A percentile compares a stretch with the other conserved stretches of the same genome.
These are phyloP conservation scores for Rhadina sibilatrix DNA, from an alignment of 2,113 vertebrate species.

Conservation along the genomic window DNA sequence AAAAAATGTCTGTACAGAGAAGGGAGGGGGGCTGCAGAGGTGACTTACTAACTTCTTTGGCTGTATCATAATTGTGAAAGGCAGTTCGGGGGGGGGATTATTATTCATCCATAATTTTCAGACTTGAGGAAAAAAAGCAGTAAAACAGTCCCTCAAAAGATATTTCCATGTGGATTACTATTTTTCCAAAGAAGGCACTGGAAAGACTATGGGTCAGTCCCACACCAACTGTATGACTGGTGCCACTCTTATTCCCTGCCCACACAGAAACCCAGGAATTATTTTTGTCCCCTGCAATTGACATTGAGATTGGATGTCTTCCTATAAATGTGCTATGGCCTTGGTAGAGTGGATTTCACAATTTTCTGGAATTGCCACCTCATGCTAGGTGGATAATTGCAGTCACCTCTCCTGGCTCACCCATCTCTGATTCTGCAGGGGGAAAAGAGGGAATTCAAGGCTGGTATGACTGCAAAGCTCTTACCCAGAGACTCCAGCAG, in stretches of 20 bases:
- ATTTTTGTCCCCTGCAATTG: neutral
- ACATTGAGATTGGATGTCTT: neutral
- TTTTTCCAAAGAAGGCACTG: neutral
- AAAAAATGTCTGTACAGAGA: constrained; percentile 67
- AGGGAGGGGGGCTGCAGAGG: constrained; percentile 38
- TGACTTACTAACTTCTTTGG: constrained; percentile 73
- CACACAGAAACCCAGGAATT: neutral
- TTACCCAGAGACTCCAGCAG: neutral
- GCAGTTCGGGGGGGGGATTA: constrained; percentile 34
- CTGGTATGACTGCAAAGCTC: neutral
- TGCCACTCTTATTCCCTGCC: neutral
- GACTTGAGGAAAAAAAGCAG: neutral
- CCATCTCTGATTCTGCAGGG: neutral
- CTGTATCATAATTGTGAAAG: constrained; percentile 36
- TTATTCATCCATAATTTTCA: constrained; percentile 62
- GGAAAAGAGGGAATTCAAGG: neutral
- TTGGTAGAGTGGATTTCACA: neutral
- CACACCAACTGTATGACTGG: neutral
- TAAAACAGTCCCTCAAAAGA: neutral
- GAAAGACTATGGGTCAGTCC: neutral
- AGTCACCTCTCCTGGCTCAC: neutral
- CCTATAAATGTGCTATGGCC: neutral
- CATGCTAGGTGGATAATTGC: neutral
- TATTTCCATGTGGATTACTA: neutral
- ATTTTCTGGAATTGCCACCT: neutral